phyloP scores from a whole-genome alignment of 2,888 invertebrate genomes.

The Tetranychus truncatus region DNA sequence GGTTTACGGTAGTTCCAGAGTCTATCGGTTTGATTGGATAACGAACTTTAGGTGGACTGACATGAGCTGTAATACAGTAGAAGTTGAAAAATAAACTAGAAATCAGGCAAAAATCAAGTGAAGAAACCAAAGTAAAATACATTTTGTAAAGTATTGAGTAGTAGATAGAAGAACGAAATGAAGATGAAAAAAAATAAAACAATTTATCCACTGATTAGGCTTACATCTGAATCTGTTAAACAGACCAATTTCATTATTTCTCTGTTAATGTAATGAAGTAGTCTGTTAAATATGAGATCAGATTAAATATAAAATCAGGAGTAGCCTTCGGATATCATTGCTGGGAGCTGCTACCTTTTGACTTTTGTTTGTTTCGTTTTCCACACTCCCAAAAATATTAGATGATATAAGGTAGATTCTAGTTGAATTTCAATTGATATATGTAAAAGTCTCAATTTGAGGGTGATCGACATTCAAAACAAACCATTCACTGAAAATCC shows the following conservation, averaged over 20 bases:
- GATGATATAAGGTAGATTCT: too few species aligned
- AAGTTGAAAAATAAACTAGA: not conserved
- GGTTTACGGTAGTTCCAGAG: not conserved
- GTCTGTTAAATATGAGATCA: too few species aligned
- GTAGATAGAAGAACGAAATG: not conserved
- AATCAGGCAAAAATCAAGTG: not conserved
- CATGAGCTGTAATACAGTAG: not conserved
- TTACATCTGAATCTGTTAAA: too few species aligned
- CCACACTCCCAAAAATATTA: too few species aligned
- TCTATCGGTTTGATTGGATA: not conserved
- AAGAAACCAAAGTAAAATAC: constrained; percentile 6
- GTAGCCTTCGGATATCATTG: too few species aligned
- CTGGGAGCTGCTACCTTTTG: too few species aligned
- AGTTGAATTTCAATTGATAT: not conserved
- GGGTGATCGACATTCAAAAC: not conserved
- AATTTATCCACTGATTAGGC: too few species aligned
- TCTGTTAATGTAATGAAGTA: too few species aligned
- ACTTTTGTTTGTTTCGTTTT: too few species aligned
- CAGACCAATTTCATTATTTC: too few species aligned
- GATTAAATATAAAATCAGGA: too few species aligned
- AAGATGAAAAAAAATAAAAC: too few species aligned
- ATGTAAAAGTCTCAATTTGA: not conserved
- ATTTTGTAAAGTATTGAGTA: not conserved
- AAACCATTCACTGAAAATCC: not conserved
- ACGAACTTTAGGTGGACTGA: not conserved